phyloP scores from a whole-genome alignment of 2,888 invertebrate genomes.

The Dicyrtomina minuta region DNA sequence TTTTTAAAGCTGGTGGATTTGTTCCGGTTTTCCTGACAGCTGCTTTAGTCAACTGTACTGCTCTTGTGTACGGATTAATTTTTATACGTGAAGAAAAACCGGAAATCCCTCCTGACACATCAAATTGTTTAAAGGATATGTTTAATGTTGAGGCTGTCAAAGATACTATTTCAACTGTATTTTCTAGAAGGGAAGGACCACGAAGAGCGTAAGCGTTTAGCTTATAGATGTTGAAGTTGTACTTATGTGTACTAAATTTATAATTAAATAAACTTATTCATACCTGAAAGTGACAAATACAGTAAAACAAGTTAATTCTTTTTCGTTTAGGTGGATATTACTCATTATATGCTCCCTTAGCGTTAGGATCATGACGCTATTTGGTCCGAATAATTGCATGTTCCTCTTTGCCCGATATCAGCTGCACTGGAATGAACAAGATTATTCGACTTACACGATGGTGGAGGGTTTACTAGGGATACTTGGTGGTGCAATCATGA shows the following conservation, averaged over 20 bases:
- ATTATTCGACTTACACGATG: neutral
- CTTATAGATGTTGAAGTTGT: too few relatives aligned
- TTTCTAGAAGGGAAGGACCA: constrained; percentile 62
- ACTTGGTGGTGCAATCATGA: constrained; percentile 14
- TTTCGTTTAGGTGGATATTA: constrained; percentile 49
- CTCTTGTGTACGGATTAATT: constrained; percentile 60
- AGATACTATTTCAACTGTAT: constrained; percentile 64
- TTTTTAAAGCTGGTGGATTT: constrained; percentile 58
- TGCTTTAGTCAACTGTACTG: constrained; percentile 58
- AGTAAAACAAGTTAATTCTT: too few relatives aligned
- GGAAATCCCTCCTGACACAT: constrained; percentile 30
- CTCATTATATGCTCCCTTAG: constrained; percentile 46
- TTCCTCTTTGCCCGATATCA: constrained; percentile 66
- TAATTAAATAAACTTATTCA: too few relatives aligned
- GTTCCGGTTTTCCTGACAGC: constrained; percentile 61
- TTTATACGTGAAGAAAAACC: constrained; percentile 55
- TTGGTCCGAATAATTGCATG: constrained; percentile 58
- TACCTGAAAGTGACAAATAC: too few relatives aligned
- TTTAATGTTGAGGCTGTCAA: constrained; percentile 58
- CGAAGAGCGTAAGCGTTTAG: constrained; percentile 54
- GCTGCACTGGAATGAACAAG: constrained; percentile 65
- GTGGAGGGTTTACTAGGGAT: constrained; percentile 18
- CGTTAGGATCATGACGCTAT: constrained; percentile 45
- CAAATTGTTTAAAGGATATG: constrained; percentile 38
- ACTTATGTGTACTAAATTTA: too few relatives aligned